phyloP scores from a whole-genome alignment of 1,140 invertebrate species.

The Tetramorium simillimum region DNA sequence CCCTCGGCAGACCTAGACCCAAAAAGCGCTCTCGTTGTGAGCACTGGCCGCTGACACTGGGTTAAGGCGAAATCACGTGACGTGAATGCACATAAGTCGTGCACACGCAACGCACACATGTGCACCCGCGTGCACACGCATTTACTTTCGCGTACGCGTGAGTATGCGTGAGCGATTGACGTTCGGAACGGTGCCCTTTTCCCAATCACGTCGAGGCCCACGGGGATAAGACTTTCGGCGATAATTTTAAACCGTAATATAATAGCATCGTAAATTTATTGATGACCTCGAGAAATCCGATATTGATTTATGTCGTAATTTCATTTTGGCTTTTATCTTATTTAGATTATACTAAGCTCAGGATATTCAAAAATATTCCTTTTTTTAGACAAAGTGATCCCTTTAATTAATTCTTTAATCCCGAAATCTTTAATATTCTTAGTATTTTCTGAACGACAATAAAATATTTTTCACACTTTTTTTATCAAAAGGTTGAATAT shows the following conservation, averaged over 20 bases:
- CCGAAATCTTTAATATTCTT: neutral
- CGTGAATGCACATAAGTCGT: conserved; percentile 52
- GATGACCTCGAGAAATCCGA: neutral
- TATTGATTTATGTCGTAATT: neutral
- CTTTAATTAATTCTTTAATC: neutral
- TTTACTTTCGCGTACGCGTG: conserved; percentile 59
- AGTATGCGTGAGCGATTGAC: conserved; percentile 21
- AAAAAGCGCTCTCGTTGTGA: conserved; percentile 74
- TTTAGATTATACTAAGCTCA: neutral
- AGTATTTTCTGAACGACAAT: neutral
- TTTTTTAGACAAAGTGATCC: neutral
- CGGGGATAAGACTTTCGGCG: neutral
- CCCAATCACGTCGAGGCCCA: neutral
- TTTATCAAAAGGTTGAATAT: neutral
- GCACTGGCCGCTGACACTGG: conserved; percentile 77
- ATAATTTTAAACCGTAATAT: neutral
- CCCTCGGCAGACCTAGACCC: conserved; percentile 83
- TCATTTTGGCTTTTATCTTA: neutral
- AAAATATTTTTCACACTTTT: neutral
- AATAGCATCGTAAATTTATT: neutral
- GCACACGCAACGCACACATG: conserved; percentile 30
- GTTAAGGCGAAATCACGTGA: conserved; percentile 79
- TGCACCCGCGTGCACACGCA: neutral
- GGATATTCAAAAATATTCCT: neutral
- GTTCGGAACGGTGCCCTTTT: conserved; percentile 47